Conservation (phyloP, 2,113 vertebrate species). For the Athene cunicularia region DNA sequence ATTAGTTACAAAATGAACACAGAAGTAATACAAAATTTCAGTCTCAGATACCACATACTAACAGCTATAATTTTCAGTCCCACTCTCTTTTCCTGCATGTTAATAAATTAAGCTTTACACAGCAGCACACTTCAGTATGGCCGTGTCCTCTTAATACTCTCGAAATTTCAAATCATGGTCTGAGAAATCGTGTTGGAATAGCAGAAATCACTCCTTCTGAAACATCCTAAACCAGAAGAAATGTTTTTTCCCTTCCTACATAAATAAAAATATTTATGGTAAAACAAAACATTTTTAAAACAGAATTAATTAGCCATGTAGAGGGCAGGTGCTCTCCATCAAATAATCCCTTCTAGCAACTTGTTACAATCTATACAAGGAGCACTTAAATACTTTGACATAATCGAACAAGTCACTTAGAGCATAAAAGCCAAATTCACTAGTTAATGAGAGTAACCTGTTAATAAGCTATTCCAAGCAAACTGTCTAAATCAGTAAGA, state of each 20-base stretch:
- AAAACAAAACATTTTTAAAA: neutral
- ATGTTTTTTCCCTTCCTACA: neutral
- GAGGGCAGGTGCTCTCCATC: neutral
- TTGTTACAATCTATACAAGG: neutral
- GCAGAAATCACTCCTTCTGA: neutral
- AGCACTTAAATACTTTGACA: neutral
- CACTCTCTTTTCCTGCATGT: neutral
- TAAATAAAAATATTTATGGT: neutral
- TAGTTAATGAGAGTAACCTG: neutral
- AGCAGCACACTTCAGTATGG: neutral
- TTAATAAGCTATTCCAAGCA: neutral
- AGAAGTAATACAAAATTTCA: neutral
- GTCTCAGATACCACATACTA: neutral
- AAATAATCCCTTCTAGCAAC: neutral
- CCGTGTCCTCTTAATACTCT: neutral
- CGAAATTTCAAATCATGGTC: neutral
- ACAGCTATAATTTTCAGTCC: neutral
- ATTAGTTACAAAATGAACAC: neutral
- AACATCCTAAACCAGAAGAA: neutral
- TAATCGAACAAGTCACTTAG: neutral
- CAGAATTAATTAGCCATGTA: neutral
- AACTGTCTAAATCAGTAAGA: neutral
- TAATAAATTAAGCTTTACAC: neutral
- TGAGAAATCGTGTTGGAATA: neutral
- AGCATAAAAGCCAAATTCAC: neutral